Evolutionary conservation across 1,140 invertebrate species (phyloP).

Genomic region (Bactericera cockerelli): DNA sequence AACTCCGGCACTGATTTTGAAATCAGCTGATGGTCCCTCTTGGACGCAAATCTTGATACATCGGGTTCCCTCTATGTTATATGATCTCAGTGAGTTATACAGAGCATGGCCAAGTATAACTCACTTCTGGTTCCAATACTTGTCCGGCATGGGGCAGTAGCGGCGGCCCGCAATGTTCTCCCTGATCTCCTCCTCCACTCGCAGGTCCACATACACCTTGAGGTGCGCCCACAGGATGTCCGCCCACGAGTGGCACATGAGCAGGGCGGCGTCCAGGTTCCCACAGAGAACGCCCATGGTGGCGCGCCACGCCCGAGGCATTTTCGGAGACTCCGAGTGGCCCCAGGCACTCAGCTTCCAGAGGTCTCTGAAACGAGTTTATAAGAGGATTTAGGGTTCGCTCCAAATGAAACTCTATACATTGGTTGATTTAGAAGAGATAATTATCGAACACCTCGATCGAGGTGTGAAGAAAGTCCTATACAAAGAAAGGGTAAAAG

Average conservation of each 20-base stretch:
- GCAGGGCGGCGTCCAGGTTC: constrained; percentile 53
- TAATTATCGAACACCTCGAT: too few species aligned
- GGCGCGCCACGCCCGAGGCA: constrained; percentile 32
- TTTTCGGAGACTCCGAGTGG: constrained; percentile 40
- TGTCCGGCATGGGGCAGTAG: constrained; percentile 43
- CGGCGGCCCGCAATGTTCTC: constrained; percentile 29
- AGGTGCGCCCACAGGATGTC: constrained; percentile 83
- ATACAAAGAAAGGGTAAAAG: too few species aligned
- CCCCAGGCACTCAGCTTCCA: constrained; percentile 78
- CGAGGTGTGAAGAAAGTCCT: too few species aligned
- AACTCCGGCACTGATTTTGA: too few species aligned
- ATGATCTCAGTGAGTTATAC: too few species aligned
- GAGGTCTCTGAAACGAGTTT: constrained; percentile 48
- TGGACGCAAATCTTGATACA: too few species aligned
- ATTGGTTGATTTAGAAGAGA: too few species aligned
- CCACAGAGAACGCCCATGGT: constrained; percentile 70
- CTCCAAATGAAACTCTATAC: not conserved
- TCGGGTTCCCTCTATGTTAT: too few species aligned
- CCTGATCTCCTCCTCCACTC: constrained; percentile 60
- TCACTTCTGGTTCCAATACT: constrained; percentile 61
- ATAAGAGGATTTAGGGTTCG: too few species aligned
- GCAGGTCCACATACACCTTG: constrained; percentile 62
- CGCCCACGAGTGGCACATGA: constrained; percentile 65
- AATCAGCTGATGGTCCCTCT: too few species aligned
- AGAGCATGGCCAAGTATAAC: too few species aligned